Evolutionary conservation across 2,888 invertebrate genomes (phyloP).

Genomic region (Notocelia uddmanniana): DNA sequence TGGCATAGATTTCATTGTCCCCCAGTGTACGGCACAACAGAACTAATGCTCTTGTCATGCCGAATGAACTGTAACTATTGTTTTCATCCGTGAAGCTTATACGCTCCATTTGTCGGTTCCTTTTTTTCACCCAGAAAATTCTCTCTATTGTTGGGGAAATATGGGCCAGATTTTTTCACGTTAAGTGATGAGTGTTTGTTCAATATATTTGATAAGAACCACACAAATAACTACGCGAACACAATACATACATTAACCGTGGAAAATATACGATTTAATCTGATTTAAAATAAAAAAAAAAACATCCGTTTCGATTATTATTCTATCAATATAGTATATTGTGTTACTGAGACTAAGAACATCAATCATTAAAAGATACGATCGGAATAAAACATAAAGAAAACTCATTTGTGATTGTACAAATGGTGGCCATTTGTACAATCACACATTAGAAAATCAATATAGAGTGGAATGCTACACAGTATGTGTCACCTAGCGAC

Average conservation of each 20-base stretch:
- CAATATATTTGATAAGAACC: not conserved
- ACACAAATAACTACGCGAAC: not conserved
- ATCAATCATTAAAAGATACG: not conserved
- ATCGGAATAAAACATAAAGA: conserved; percentile 23
- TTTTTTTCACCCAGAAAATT: conserved; percentile 41
- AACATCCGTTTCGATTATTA: too few species aligned
- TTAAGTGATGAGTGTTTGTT: conserved; percentile 17
- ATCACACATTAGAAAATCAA: conserved; percentile 62
- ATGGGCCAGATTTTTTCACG: conserved; percentile 38
- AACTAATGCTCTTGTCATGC: conserved; percentile 66
- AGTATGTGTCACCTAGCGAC: conserved; percentile 72
- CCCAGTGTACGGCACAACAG: conserved; percentile 56
- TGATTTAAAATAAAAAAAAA: not conserved
- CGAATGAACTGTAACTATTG: conserved; percentile 73
- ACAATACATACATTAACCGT: not conserved
- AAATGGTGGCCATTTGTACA: too few species aligned
- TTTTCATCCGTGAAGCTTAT: conserved; percentile 58
- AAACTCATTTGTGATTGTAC: conserved; percentile 35
- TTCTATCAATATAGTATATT: too few species aligned
- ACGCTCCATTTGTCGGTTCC: conserved; percentile 44
- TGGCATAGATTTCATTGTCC: conserved; percentile 50
- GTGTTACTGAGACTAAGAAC: not conserved
- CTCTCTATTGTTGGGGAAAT: conserved; percentile 41
- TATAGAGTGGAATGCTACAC: conserved; percentile 64
- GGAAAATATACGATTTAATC: not conserved